A percentile compares a stretch with the other conserved stretches of the same genome.
Conservation (phyloP, 2,797 vertebrate genomes). For the Brotula barbata region DNA sequence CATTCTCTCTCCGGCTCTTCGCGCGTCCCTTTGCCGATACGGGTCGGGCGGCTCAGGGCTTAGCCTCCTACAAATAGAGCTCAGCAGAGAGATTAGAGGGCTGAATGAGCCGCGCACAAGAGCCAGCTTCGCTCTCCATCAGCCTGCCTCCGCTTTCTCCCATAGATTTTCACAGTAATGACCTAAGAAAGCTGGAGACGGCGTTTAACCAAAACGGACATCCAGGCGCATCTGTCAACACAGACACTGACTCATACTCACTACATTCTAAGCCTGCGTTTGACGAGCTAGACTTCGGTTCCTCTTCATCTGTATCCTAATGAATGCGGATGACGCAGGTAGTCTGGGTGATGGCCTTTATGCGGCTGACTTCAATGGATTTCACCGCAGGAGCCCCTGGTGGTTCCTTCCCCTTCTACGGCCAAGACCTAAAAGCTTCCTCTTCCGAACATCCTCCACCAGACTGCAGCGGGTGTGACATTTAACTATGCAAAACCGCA, state of each 20-base stretch:
- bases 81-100: conserved; percentile 71
- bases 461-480: conserved; percentile 75
- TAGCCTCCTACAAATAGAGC: conserved; percentile 67
- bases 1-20: conserved; percentile 39
- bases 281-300: conserved; percentile 25
- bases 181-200: conserved; percentile 68
- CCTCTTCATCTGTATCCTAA: conserved; percentile 39
- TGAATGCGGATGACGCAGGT: conserved; percentile 55
- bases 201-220: conserved; percentile 66
- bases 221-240: conserved; percentile 24
- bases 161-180: conserved; percentile 71
- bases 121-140: conserved; percentile 59
- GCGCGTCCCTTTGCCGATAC: conserved; percentile 57
- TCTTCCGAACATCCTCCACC: conserved; percentile 37
- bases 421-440: conserved; percentile 24
- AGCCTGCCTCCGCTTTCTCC: conserved; percentile 65
- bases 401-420: conserved; percentile 43
- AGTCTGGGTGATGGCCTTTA: conserved; percentile 60
- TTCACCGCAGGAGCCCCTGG: conserved; percentile 44
- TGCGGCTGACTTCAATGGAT: conserved; percentile 35
- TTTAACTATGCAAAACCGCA: conserved; percentile 77
- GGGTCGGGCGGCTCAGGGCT: conserved; percentile 56
- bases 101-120: conserved; percentile 55
- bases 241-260: conserved; percentile 52
- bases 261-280: conserved; percentile 28